A percentile compares a stretch with the other conserved stretches of the same genome.
Evolutionary conservation across 1,140 invertebrate genomes (phyloP).

Genomic region (Trachelipus rathkii): DNA sequence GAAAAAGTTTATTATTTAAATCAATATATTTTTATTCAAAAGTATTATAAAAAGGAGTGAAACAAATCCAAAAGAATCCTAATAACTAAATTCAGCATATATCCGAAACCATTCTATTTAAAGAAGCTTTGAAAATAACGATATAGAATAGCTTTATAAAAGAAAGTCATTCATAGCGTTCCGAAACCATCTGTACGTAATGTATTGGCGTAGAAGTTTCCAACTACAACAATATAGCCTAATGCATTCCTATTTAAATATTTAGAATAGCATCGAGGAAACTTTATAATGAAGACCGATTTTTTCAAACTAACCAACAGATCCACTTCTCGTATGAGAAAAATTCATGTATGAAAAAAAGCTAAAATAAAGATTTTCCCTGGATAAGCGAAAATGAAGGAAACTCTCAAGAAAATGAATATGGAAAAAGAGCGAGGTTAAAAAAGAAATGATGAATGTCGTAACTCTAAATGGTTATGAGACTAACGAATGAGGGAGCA

Average conservation of each 20-base stretch:
- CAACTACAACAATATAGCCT: conserved; percentile 3
- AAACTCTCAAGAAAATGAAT: not conserved
- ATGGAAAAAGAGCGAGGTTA: not conserved
- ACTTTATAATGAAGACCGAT: not conserved
- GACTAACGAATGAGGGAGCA: not conserved
- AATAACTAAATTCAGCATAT: not conserved
- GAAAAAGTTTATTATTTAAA: not conserved
- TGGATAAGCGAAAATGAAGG: not conserved
- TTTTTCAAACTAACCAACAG: not conserved
- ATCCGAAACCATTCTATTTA: conserved; percentile 2
- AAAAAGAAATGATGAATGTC: not conserved
- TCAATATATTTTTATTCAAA: conserved; percentile 14
- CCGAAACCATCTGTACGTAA: conserved; percentile 5
- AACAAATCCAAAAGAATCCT: conserved; percentile 10
- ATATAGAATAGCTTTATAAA: not conserved
- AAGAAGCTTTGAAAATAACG: not conserved
- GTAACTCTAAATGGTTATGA: not conserved
- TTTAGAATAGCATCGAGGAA: not conserved
- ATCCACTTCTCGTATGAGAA: not conserved
- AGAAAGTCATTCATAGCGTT: not conserved
- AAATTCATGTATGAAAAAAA: not conserved
- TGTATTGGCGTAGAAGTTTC: not conserved
- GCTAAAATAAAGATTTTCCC: not conserved
- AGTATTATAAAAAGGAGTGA: not conserved
- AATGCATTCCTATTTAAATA: not conserved